Conservation (phyloP, 2,888 invertebrate species). For the Oligia latruncula region DNA sequence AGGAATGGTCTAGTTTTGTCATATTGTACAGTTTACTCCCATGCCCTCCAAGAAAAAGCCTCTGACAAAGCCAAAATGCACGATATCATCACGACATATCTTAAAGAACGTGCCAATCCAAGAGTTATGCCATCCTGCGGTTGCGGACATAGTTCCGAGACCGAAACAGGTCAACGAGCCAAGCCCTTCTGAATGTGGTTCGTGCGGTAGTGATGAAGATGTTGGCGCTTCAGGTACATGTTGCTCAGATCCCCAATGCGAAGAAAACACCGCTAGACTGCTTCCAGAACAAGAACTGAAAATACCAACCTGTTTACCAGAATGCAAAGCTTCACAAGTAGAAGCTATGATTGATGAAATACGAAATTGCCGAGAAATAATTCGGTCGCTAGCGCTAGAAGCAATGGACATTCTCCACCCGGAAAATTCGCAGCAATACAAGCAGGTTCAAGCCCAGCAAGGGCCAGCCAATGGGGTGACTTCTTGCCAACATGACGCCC, state of each 20-base stretch:
- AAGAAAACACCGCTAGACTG: background rate
- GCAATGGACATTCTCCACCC: slow-evolving; percentile 8
- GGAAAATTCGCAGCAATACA: background rate
- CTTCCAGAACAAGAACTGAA: background rate
- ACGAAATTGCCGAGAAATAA: slow-evolving; percentile 16
- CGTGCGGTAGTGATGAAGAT: slow-evolving; percentile 17
- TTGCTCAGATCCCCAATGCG: background rate
- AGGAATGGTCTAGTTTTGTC: slow-evolving; percentile 31
- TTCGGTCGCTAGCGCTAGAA: slow-evolving; percentile 33
- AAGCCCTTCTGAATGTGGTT: background rate
- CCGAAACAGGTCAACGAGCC: background rate
- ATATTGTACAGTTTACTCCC: background rate
- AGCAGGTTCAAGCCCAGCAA: background rate
- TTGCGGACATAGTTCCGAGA: background rate
- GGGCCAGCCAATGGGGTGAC: background rate
- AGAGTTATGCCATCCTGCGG: slow-evolving; percentile 1
- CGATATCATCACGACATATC: background rate
- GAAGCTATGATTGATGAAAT: slow-evolving; percentile 19
- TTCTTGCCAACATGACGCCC: background rate
- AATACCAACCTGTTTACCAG: background rate
- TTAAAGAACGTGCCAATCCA: background rate
- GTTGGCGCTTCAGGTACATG: background rate
- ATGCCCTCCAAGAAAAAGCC: slow-evolving; percentile 37
- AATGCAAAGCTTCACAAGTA: slow-evolving; percentile 13
- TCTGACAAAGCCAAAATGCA: background rate